Evolutionary conservation across 2,888 invertebrate species (phyloP), one percentile per base, ranked within the genome.

Genomic region (Diachrysia chrysitis): DNA sequence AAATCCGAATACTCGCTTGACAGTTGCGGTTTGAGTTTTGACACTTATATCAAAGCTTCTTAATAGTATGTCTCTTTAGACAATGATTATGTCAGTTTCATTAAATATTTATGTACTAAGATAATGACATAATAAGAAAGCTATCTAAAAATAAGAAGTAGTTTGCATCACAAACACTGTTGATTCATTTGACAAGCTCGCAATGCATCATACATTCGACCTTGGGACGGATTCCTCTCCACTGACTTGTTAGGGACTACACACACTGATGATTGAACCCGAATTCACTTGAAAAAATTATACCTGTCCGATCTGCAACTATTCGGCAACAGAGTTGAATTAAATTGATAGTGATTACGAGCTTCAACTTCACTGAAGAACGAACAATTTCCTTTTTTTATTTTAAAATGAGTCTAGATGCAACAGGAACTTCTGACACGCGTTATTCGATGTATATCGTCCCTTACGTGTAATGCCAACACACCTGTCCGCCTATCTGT

Each of bases 401-500:
- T n/a, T 42, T n/a, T 42, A n/a, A n/a, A n/a, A 42, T n/a, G 2
- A 0, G 42, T n/a, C 42, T 42, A 42, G 42, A 6, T 3, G 6
- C 1, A n/a, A 0, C 42, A 42, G 42, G 42, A 42, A 42, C 6
- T 42, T 6, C 7, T 5, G n/a, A n/a, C 48, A 21, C 21, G 21
- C 48, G 21, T 4, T 17, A 2, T 1, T 4, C 3, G 48, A 51
- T 51, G 48, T 42, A 42, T 6, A 51, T 21, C 21, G 21, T 10
- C 19, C 17, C 19, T 60, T 56, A 64, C 68, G 63, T 67, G 53
- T 48, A 21, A 53, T 35, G 48, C 48, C 48, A 62, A 63, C 64
- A 68, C 80, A 81, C 79, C 80, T 81, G 80, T 66, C 69, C 46
- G 54, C 37, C 67, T 74, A 79, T 81, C 71, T 79, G 71, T 77